Evolutionary conservation across 2,113 vertebrate genomes (phyloP).

Genomic region (Sciurus niger): DNA sequence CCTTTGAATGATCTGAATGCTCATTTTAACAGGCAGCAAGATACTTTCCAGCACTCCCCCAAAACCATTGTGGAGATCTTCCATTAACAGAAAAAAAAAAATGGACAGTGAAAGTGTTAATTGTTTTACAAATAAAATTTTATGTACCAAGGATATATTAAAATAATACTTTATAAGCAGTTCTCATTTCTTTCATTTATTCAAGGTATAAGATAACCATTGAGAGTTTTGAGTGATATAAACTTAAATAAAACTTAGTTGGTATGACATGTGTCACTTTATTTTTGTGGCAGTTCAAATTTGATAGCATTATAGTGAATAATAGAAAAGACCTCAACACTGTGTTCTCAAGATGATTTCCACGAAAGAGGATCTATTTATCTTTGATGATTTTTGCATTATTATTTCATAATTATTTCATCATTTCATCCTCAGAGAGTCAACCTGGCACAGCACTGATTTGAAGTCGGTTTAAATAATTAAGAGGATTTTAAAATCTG

Average conservation of each 20-base stretch:
- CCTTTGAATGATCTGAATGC: background rate
- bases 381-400: background rate
- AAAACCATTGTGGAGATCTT: background rate
- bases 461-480: background rate
- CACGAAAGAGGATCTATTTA: background rate
- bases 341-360: background rate
- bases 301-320: background rate
- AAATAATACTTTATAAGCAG: background rate
- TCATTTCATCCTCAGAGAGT: background rate
- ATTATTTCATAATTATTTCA: background rate
- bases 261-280: background rate
- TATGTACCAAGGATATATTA: background rate
- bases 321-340: background rate
- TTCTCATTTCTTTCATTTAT: slow-evolving; percentile 3
- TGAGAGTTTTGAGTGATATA: background rate
- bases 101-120: background rate
- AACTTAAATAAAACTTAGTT: background rate
- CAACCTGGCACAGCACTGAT: background rate
- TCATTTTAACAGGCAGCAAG: background rate
- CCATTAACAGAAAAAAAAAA: background rate
- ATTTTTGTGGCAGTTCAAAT: background rate
- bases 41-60: background rate
- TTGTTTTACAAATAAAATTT: background rate
- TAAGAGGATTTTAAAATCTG: background rate
- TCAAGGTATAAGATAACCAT: background rate